These are phyloP conservation scores for Eustalomyia histrio DNA, from an alignment of 2,888 invertebrate species.

Conservation along the genomic window DNA sequence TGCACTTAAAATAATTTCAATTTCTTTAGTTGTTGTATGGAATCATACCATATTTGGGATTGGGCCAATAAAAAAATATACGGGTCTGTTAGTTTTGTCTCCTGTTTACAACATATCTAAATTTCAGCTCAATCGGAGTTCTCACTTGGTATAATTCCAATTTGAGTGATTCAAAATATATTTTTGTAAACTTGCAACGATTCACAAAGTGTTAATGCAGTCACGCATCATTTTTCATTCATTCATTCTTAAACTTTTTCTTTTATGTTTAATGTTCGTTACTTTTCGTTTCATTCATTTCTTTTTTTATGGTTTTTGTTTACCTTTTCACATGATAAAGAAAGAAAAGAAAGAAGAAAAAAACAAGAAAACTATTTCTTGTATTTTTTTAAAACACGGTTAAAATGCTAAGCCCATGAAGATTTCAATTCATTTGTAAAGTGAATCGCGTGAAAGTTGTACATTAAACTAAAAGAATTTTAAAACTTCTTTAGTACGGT, in stretches of 20 bases:
- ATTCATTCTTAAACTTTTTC: constrained; percentile 42
- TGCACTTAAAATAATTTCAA: too few species aligned
- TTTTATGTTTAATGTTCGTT: constrained; percentile 28
- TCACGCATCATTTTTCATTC: constrained; percentile 48
- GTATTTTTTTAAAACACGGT: constrained; percentile 68
- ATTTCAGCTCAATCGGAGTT: too few species aligned
- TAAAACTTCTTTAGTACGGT: constrained; percentile 12
- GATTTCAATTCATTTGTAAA: constrained; percentile 77
- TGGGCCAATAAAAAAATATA: too few species aligned
- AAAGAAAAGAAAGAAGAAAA: constrained; percentile 23
- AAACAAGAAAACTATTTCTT: constrained; percentile 67
- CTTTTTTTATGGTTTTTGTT: constrained; percentile 59
- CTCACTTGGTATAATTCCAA: too few species aligned
- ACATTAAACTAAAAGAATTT: constrained; percentile 58
- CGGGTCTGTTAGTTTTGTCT: too few species aligned
- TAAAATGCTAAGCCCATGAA: constrained; percentile 74
- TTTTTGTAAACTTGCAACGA: background rate
- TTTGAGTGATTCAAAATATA: too few species aligned
- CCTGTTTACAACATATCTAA: too few species aligned
- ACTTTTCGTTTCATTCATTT: constrained; percentile 45
- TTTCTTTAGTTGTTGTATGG: too few species aligned
- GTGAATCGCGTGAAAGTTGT: constrained; percentile 79
- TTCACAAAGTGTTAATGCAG: constrained; percentile 33
- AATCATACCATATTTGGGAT: too few species aligned
- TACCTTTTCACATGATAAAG: constrained; percentile 59